Percentiles rank a stretch among this genome's conserved stretches.
phyloP scores from a whole-genome alignment of 23 tunicate species.

The Clavelina lepadiformis region DNA sequence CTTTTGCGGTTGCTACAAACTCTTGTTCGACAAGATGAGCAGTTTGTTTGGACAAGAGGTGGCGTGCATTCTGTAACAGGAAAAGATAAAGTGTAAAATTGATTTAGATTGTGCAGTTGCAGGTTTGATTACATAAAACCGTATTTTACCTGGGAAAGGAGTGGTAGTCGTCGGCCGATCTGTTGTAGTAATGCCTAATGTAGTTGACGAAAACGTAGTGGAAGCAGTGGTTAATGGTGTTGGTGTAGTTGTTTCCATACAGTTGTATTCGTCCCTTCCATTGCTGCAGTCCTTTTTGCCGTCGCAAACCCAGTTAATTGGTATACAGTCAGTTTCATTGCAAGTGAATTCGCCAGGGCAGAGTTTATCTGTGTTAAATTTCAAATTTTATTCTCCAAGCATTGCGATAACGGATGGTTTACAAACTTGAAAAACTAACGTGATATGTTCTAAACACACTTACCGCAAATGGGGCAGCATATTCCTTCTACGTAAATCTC shows the following conservation, averaged over 20 bases:
- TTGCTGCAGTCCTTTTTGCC: slow-evolving; percentile 54
- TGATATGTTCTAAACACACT: no score
- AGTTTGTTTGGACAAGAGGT: slow-evolving; percentile 18
- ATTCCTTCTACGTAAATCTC: slow-evolving; percentile 29
- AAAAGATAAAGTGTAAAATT: no score
- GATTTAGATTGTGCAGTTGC: no score
- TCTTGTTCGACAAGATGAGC: slow-evolving; percentile 31
- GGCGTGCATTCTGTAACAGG: slow-evolving; percentile 30
- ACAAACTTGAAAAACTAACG: no score
- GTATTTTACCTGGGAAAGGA: no score
- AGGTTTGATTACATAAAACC: no score
- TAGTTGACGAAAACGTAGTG: slow-evolving; percentile 24
- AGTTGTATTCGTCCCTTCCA: slow-evolving; percentile 69
- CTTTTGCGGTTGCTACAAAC: slow-evolving; percentile 22
- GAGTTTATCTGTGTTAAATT: slow-evolving; percentile 68
- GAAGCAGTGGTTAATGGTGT: slow-evolving; percentile 8
- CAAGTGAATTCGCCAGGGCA: slow-evolving; percentile 85
- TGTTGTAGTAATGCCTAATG: slow-evolving; percentile 18
- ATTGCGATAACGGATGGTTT: no score
- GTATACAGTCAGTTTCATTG: slow-evolving; percentile 53
- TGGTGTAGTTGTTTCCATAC: slow-evolving; percentile 43
- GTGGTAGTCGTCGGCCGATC: slow-evolving; percentile 1
- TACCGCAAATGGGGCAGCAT: slow-evolving; percentile 90
- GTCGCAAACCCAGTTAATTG: slow-evolving; percentile 76
- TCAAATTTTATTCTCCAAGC: no score